These are phyloP conservation scores for Palythoa grandis DNA, from an alignment of 92 coral and sea anemone species.

Conservation along the genomic window DNA sequence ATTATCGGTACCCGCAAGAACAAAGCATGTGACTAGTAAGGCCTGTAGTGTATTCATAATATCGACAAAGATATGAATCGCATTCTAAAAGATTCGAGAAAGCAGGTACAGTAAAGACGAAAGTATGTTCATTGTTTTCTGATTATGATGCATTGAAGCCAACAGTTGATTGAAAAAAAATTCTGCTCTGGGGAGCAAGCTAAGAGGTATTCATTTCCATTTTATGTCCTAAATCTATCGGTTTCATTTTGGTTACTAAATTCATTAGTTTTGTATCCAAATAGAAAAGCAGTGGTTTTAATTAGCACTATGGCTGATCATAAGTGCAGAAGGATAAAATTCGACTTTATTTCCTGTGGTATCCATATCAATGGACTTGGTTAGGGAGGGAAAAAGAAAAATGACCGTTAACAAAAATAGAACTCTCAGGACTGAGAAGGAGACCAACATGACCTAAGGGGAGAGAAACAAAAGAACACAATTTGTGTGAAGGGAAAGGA, in stretches of 20 bases:
- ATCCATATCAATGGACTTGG: slow-evolving; percentile 12
- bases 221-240: slow-evolving; percentile 9
- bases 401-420: neutral
- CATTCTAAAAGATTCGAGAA: slow-evolving; percentile 45
- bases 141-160: slow-evolving; percentile 15
- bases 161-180: slow-evolving; percentile 15
- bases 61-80: slow-evolving; percentile 39
- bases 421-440: neutral
- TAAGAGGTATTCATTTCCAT: neutral
- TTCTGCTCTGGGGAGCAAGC: slow-evolving; percentile 13
- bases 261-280: slow-evolving; percentile 37
- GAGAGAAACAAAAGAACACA: neutral
- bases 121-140: slow-evolving; percentile 2
- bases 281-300: slow-evolving; percentile 38
- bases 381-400: too few species aligned
- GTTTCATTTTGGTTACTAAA: neutral
- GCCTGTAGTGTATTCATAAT: slow-evolving; percentile 38
- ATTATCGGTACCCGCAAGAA: slow-evolving; percentile 18
- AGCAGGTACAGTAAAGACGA: slow-evolving; percentile 13
- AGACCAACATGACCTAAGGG: neutral
- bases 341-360: slow-evolving; percentile 35
- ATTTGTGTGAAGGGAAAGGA: neutral
- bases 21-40: slow-evolving; percentile 28
- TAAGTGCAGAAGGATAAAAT: slow-evolving; percentile 41
- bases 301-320: slow-evolving; percentile 44